Evolutionary conservation across 2,888 invertebrate genomes (phyloP).

Genomic region (Phymatocera aterrima): DNA sequence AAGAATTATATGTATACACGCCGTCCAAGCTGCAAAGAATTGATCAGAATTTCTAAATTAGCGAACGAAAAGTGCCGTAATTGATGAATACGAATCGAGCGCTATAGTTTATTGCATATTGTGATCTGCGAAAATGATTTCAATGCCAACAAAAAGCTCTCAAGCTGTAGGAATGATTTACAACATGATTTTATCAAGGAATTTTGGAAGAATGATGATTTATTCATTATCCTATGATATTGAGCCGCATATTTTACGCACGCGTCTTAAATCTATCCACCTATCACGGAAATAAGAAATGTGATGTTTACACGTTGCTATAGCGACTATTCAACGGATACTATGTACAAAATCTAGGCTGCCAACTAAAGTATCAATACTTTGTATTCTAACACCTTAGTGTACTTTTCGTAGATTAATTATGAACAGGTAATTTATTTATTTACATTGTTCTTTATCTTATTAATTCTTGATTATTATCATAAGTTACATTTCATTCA

Average conservation of each 20-base stretch:
- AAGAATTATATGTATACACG: too few species aligned
- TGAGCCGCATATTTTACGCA: slow-evolving; percentile 35
- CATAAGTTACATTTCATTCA: not conserved
- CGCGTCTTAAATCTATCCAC: slow-evolving; percentile 23
- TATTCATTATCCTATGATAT: not conserved
- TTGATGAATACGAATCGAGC: not conserved
- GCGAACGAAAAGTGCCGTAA: not conserved
- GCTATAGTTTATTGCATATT: not conserved
- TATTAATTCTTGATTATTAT: not conserved
- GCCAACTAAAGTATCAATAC: slow-evolving; percentile 35
- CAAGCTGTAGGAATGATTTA: not conserved
- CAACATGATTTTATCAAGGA: not conserved
- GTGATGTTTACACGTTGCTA: slow-evolving; percentile 64
- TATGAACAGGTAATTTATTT: slow-evolving; percentile 28
- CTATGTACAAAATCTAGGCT: slow-evolving; percentile 37
- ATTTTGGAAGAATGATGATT: not conserved
- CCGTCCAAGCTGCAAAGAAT: not conserved
- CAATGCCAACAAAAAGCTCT: not conserved
- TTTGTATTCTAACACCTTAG: slow-evolving; percentile 18
- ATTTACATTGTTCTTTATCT: not conserved
- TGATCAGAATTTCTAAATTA: not conserved
- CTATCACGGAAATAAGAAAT: slow-evolving; percentile 21
- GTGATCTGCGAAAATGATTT: not conserved
- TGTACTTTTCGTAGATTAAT: not conserved
- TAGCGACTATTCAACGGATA: slow-evolving; percentile 57